phyloP scores from a whole-genome alignment of 2,888 invertebrate species.

The Oligia fasciuncula region DNA sequence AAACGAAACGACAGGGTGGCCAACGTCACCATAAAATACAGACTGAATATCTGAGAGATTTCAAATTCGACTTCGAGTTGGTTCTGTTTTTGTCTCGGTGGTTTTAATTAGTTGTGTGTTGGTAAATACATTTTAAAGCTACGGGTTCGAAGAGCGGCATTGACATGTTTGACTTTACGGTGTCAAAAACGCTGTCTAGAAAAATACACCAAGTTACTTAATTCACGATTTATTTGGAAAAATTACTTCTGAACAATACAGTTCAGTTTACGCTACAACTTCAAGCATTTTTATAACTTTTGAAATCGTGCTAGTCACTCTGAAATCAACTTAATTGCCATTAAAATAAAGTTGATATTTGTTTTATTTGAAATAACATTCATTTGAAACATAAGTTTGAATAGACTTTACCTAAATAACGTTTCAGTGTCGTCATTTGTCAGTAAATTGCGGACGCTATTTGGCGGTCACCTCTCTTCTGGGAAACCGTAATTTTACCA shows the following conservation, averaged over 20 bases:
- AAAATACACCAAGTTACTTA: not conserved
- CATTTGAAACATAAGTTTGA: too few species aligned
- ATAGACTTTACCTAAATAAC: too few species aligned
- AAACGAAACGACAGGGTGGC: constrained; percentile 78
- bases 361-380: too few species aligned
- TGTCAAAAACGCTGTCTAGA: not conserved
- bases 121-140: not conserved
- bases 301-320: too few species aligned
- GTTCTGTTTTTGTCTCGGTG: constrained; percentile 26
- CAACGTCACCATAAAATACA: constrained; percentile 68
- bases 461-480: not conserved
- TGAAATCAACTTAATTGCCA: too few species aligned
- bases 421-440: not conserved
- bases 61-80: constrained; percentile 38
- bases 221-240: too few species aligned
- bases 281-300: too few species aligned
- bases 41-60: constrained; percentile 35
- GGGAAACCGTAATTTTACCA: not conserved
- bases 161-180: not conserved
- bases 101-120: not conserved
- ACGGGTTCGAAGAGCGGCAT: too few species aligned
- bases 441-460: not conserved
- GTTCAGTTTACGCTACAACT: too few species aligned
- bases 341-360: too few species aligned
- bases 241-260: too few species aligned